phyloP scores from a whole-genome alignment of 2,113 vertebrate genomes.

The Empidonax alnorum region DNA sequence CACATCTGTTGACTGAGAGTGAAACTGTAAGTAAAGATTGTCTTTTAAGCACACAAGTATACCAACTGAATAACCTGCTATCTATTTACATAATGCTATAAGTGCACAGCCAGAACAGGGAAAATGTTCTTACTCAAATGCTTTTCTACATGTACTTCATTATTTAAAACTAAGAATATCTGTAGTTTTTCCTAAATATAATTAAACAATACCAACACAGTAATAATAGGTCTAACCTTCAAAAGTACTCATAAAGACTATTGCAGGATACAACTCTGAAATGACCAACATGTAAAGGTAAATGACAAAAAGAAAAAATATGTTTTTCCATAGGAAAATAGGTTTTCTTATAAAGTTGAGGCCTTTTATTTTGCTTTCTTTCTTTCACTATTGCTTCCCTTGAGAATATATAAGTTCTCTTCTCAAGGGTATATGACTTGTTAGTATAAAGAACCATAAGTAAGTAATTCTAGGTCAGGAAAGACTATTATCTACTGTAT shows the following conservation, averaged over 20 bases:
- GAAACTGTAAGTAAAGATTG: not conserved
- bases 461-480: not conserved
- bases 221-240: not conserved
- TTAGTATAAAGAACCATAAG: not conserved
- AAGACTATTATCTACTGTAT: not conserved
- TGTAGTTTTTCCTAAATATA: fast-evolving
- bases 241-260: not conserved
- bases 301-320: not conserved
- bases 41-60: not conserved
- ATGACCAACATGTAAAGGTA: fast-evolving
- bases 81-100: not conserved
- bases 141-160: not conserved
- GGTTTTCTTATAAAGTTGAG: not conserved
- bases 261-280: not conserved
- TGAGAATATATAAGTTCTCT: not conserved
- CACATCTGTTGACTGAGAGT: not conserved
- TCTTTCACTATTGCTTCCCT: not conserved
- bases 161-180: not conserved
- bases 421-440: not conserved
- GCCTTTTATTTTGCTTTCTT: not conserved
- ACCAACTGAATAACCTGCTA: not conserved
- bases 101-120: not conserved
- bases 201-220: not conserved
- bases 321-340: not conserved
- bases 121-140: not conserved